These are phyloP conservation scores for Phacellophora camtschatica DNA, from an alignment of 30 jellyfish, hydroid and myxozoan genomes.

Conservation along the genomic window DNA sequence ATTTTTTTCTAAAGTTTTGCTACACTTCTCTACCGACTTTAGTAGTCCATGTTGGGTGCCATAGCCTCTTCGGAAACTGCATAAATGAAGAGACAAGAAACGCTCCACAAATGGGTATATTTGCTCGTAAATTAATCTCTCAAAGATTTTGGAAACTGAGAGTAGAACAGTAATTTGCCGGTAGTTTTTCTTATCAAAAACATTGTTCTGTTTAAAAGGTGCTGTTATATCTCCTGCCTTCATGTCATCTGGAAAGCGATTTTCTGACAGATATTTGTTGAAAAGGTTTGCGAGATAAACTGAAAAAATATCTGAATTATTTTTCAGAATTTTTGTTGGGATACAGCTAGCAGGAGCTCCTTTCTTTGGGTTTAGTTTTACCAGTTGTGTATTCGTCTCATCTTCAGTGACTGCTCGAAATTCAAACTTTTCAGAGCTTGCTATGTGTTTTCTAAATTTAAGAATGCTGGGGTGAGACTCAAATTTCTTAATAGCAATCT, in stretches of 20 bases:
- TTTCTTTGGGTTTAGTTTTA: not conserved
- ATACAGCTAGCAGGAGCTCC: not conserved
- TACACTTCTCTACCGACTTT: not conserved
- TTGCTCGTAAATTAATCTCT: not conserved
- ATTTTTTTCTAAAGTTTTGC: not conserved
- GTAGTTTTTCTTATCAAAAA: not conserved
- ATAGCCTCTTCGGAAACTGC: conserved; percentile 25
- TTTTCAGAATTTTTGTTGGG: not conserved
- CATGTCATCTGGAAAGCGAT: too few species aligned
- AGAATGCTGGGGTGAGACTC: too few species aligned
- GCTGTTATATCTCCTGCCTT: too few species aligned
- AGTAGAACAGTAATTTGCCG: not conserved
- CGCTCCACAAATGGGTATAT: not conserved
- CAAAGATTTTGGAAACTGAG: not conserved
- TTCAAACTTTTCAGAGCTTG: too few species aligned
- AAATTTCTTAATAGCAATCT: too few species aligned
- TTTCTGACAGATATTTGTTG: too few species aligned
- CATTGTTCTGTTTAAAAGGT: not conserved
- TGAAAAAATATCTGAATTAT: not conserved
- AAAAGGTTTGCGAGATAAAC: not conserved
- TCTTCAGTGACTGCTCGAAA: too few species aligned
- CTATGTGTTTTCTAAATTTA: too few species aligned
- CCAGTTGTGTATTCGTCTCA: not conserved
- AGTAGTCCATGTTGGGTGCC: conserved; percentile 27
- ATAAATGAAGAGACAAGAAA: not conserved